Conservation (phyloP, 2,888 invertebrate species). For the Incurvaria masculella region DNA sequence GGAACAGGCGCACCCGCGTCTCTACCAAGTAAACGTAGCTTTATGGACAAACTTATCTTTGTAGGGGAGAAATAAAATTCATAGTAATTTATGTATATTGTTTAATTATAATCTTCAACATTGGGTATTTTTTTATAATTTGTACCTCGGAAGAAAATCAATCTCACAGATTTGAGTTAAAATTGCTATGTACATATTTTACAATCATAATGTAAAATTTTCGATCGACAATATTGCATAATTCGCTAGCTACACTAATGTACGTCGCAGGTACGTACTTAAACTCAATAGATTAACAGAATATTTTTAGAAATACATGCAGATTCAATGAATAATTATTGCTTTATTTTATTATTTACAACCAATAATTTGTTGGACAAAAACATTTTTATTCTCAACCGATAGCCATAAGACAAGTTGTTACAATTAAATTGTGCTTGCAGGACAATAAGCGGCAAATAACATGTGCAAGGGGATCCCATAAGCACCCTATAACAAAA, state of each 20-base stretch:
- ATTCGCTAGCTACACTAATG: slow-evolving; percentile 45
- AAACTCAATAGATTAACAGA: slow-evolving; percentile 4
- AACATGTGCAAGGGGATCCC: too few species aligned
- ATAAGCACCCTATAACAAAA: too few species aligned
- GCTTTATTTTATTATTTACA: slow-evolving; percentile 28
- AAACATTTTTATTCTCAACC: too few species aligned
- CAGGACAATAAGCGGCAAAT: too few species aligned
- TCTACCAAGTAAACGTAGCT: slow-evolving; percentile 77
- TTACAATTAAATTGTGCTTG: too few species aligned
- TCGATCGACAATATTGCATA: slow-evolving; percentile 38
- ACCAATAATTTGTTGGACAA: too few species aligned
- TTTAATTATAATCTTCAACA: slow-evolving; percentile 56
- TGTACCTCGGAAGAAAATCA: slow-evolving; percentile 57
- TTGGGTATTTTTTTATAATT: slow-evolving; percentile 52
- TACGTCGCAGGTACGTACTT: slow-evolving; percentile 43
- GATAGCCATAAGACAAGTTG: too few species aligned
- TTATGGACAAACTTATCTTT: too few species aligned
- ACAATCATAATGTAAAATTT: slow-evolving; percentile 28
- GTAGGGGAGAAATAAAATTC: neutral
- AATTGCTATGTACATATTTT: slow-evolving; percentile 53
- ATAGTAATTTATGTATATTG: slow-evolving; percentile 34
- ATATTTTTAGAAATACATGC: neutral
- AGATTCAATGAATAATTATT: slow-evolving; percentile 40
- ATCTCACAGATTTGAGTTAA: slow-evolving; percentile 48
- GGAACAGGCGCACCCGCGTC: slow-evolving; percentile 94